phyloP scores from a whole-genome alignment of 2,797 vertebrate genomes.

The Parauchenoglanis ngamensis region DNA sequence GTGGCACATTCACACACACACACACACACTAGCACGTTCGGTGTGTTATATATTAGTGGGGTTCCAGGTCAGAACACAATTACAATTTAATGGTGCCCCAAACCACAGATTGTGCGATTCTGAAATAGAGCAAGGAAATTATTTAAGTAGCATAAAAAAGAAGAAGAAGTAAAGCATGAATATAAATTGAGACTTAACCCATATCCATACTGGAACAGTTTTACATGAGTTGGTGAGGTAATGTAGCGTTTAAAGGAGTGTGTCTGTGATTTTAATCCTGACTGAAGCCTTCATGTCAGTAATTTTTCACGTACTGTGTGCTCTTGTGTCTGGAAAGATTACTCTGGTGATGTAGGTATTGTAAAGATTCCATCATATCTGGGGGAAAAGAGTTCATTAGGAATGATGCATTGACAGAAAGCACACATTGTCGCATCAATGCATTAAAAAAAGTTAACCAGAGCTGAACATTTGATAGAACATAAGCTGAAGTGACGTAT shows the following conservation, averaged over 20 bases:
- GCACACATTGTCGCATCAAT: too few species aligned
- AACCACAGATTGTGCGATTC: background rate
- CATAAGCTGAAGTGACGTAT: background rate
- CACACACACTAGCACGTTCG: background rate
- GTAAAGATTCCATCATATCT: background rate
- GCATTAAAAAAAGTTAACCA: background rate
- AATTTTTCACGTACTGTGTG: background rate
- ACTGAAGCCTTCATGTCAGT: background rate
- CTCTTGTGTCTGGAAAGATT: background rate
- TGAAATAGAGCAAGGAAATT: background rate
- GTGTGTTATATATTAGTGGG: background rate
- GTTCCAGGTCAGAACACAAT: background rate
- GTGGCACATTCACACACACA: background rate
- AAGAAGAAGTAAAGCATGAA: background rate
- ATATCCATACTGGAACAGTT: background rate
- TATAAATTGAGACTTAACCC: background rate
- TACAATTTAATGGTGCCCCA: background rate
- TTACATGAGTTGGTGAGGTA: background rate
- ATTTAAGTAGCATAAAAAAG: background rate
- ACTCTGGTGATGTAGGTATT: background rate
- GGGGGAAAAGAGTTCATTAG: background rate
- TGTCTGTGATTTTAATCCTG: background rate
- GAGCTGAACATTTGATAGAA: background rate
- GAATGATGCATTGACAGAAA: too few species aligned
- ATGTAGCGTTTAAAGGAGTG: background rate